Percentiles rank a stretch among this genome's conserved stretches.
Conservation (phyloP, 30 jellyfish, hydroid and myxozoan genomes). For the Sanderia malayensis region DNA sequence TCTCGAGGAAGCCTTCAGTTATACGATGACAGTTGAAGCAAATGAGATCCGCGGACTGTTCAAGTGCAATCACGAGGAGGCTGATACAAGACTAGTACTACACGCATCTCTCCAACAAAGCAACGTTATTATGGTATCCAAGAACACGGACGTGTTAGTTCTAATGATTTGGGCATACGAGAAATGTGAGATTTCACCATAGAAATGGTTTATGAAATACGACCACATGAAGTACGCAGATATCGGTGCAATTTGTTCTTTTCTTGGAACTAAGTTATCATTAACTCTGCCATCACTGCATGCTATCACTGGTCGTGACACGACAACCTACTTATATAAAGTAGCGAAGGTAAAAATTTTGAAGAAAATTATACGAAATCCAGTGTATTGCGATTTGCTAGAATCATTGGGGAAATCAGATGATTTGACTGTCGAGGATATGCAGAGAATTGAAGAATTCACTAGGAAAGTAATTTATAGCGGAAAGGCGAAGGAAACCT, state of each 20-base stretch:
- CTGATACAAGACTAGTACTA: slow-evolving; percentile 53
- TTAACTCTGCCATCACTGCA: slow-evolving; percentile 30
- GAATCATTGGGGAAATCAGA: slow-evolving; percentile 15
- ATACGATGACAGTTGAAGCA: slow-evolving; percentile 19
- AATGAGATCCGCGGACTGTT: slow-evolving; percentile 12
- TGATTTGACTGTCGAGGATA: slow-evolving; percentile 9
- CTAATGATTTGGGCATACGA: slow-evolving; percentile 39
- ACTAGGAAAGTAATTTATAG: slow-evolving; percentile 31
- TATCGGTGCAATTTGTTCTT: slow-evolving; percentile 31
- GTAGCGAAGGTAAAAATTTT: slow-evolving; percentile 41
- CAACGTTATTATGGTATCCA: slow-evolving; percentile 44
- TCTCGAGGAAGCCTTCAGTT: slow-evolving; percentile 45
- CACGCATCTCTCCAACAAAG: slow-evolving; percentile 20
- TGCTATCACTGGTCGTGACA: slow-evolving; percentile 56
- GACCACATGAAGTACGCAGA: slow-evolving; percentile 57
- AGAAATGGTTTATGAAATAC: slow-evolving; percentile 59
- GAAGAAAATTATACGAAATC: slow-evolving; percentile 31
- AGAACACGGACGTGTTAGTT: slow-evolving; percentile 48
- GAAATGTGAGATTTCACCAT: slow-evolving; percentile 9
- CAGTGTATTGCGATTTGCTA: slow-evolving; percentile 11
- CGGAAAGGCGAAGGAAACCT: slow-evolving; percentile 40
- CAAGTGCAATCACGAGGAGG: slow-evolving; percentile 50
- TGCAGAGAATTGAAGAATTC: slow-evolving; percentile 15
- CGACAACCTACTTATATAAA: slow-evolving; percentile 47
- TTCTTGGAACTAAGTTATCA: slow-evolving; percentile 40